Conservation (phyloP, 2,888 invertebrate genomes). For the Drosophila anceps region DNA sequence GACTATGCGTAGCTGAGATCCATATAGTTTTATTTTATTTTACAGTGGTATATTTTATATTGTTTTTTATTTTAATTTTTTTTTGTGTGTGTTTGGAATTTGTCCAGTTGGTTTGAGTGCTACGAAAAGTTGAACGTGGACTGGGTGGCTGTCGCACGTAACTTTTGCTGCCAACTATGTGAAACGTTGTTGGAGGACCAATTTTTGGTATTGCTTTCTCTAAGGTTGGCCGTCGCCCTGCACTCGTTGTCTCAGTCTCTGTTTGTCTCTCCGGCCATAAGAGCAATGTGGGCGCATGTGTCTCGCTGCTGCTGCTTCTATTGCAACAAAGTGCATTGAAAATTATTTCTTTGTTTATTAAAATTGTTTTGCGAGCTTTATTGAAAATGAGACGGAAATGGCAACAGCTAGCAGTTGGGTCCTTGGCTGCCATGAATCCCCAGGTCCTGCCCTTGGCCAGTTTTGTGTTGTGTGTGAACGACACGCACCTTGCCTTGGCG, state of each 20-base stretch:
- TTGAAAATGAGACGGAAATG: slow-evolving; percentile 54
- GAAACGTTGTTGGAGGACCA: slow-evolving; percentile 40
- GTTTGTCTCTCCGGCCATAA: slow-evolving; percentile 9
- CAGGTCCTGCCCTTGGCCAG: slow-evolving; percentile 17
- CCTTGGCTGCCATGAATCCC: not conserved
- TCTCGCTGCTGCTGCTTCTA: slow-evolving; percentile 28
- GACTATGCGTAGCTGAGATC: not conserved
- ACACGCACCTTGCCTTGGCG: slow-evolving; percentile 37
- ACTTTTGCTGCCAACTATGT: slow-evolving; percentile 57
- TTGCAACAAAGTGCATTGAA: slow-evolving; percentile 60
- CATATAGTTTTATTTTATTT: slow-evolving; percentile 17
- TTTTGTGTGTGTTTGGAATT: slow-evolving; percentile 27
- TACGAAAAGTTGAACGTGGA: slow-evolving; percentile 51
- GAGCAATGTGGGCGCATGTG: slow-evolving; percentile 57
- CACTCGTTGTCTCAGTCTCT: not conserved
- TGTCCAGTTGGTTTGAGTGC: slow-evolving; percentile 43
- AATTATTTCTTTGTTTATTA: slow-evolving; percentile 69
- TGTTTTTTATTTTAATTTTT: slow-evolving; percentile 17
- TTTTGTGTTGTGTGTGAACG: slow-evolving; percentile 9
- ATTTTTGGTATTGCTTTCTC: slow-evolving; percentile 49
- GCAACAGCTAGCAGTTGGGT: slow-evolving; percentile 15
- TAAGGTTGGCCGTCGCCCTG: not conserved
- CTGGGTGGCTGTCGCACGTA: slow-evolving; percentile 35
- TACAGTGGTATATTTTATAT: slow-evolving; percentile 20
- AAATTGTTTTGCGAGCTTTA: slow-evolving; percentile 60